Percentiles rank a stretch among this genome's conserved stretches.
Evolutionary conservation across 2,113 vertebrate species (phyloP).

Genomic region (Acrocephalus kingi): DNA sequence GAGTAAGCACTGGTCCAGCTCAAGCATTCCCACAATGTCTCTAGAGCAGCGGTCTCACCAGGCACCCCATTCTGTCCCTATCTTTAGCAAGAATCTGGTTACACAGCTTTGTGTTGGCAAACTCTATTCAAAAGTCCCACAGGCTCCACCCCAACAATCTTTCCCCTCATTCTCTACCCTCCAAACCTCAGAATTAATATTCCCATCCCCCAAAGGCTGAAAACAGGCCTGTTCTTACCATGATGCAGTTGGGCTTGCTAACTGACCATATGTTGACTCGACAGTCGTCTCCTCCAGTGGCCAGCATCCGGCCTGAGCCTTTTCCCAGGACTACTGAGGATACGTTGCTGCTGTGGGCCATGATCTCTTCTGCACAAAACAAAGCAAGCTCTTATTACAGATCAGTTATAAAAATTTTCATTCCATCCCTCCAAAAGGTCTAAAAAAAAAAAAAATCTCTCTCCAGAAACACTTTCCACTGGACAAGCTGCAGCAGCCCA

Average conservation of each 20-base stretch:
- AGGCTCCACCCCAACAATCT: neutral
- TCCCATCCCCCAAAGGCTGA: neutral
- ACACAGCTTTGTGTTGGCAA: neutral
- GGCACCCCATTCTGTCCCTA: neutral
- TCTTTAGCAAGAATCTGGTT: neutral
- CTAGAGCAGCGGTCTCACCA: neutral
- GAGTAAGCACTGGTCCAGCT: neutral
- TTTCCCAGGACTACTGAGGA: constrained; percentile 89
- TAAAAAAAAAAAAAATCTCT: neutral
- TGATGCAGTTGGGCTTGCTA: constrained; percentile 97
- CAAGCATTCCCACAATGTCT: neutral
- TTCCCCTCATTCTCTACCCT: neutral
- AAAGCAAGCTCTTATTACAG: neutral
- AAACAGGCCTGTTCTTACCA: constrained; percentile 78
- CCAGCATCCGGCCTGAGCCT: constrained; percentile 88
- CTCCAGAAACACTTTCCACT: neutral
- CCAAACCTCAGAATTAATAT: neutral
- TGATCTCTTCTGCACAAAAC: constrained; percentile 85
- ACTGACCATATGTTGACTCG: constrained; percentile 94
- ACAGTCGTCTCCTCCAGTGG: constrained; percentile 94
- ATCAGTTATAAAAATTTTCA: neutral
- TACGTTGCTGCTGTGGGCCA: constrained; percentile 89
- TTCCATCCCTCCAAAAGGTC: neutral
- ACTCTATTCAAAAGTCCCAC: neutral
- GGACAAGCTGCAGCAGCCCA: neutral